phyloP scores from a whole-genome alignment of 2,113 vertebrate species.

The Lepus europaeus region DNA sequence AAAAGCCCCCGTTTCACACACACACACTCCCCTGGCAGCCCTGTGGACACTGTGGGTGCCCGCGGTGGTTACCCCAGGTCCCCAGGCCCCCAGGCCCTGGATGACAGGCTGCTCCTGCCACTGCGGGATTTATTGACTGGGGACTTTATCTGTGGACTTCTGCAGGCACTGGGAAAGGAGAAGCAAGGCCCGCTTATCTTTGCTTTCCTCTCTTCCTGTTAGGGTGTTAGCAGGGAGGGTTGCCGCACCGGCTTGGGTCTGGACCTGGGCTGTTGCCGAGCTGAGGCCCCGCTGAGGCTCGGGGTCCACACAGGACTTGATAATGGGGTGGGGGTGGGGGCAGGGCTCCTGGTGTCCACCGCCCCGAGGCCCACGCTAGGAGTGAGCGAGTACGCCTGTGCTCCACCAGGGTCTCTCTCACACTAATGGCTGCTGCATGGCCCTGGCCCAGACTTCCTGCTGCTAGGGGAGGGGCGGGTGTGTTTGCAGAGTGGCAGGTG shows the following conservation, averaged over 20 bases:
- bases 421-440: neutral
- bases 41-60: neutral
- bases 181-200: neutral
- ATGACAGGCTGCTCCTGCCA: neutral
- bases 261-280: neutral
- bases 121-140: slow-evolving; percentile 58
- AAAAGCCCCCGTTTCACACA: slow-evolving; percentile 24
- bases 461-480: accelerated
- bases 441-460: neutral
- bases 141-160: slow-evolving; percentile 32
- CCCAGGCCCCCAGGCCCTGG: neutral
- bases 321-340: neutral
- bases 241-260: neutral
- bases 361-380: neutral
- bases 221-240: neutral
- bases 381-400: neutral
- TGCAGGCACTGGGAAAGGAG: neutral
- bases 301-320: neutral
- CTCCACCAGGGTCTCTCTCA: neutral
- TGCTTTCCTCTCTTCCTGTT: neutral
- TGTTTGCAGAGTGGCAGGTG: neutral
- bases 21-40: neutral
- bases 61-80: neutral
- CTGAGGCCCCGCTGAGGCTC: neutral
- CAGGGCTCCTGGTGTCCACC: neutral